Base-by-base conservation (phyloP, 1,140 invertebrate species). In the Nixonia krombeini region DNA sequence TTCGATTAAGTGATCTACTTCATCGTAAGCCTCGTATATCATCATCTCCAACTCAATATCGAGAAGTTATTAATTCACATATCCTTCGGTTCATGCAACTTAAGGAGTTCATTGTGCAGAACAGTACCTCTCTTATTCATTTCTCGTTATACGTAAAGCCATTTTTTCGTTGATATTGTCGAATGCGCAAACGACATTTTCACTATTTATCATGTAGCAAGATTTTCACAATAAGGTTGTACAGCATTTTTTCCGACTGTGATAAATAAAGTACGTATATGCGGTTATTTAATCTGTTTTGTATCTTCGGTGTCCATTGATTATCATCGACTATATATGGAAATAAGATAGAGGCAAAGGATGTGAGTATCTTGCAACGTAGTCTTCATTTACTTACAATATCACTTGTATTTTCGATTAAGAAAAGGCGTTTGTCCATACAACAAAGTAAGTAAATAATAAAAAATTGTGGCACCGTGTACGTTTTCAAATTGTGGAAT, bases 181-280 rank as follows among this genome's bases (percentile, higher is more conserved):
- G 47, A 18, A 51, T 56, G 42, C 38, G 31, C 50, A 18, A 59
- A 61, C 40, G 55, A 44, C 59, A 56, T 74, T 73, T 67, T 70
- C 75, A 76, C 44, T 63, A 63, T 46, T 68, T 38, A 64, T 68
- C 57, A 73, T 72, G 8, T 17, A 6, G 10, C n/a, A n/a, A n/a
- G n/a, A n/a, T 56, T 56, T 73, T 46, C 46, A 38, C 62, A 68
- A 62, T 55, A 51, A 58, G 65, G 67, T 79, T 71, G 58, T 71
- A 70, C 78, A 77, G 74, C 76, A 78, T 78, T 79, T 79, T n/a
- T 70, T 73, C 61, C 52, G 71, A 79, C 79, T 82, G 79, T 83
- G 81, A 83, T 83, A 78, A 76, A 77, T 65, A 41, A 61, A 41
- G 26, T 50, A 64, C 28, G 53, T 53, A 53, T 31, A 15, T 12